Percentiles rank a stretch among this genome's conserved stretches.
Evolutionary conservation across 2,888 invertebrate species (phyloP).

Genomic region (Blastobasis adustella): DNA sequence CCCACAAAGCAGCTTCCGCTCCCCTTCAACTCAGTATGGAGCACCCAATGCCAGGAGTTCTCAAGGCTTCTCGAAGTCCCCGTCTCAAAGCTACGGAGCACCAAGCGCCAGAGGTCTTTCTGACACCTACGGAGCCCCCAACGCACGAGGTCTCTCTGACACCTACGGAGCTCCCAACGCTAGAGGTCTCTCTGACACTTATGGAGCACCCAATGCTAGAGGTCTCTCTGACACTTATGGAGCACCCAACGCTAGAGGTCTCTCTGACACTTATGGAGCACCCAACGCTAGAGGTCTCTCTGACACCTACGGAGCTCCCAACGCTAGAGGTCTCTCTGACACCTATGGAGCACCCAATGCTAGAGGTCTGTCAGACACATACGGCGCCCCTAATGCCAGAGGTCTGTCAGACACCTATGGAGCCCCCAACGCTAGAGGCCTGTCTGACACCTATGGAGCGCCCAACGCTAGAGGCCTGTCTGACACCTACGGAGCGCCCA

Average conservation of each 20-base stretch:
- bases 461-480: slow-evolving; percentile 32
- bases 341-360: slow-evolving; percentile 25
- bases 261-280: slow-evolving; percentile 25
- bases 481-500: slow-evolving; percentile 24
- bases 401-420: slow-evolving; percentile 42
- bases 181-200: slow-evolving; percentile 26
- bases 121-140: slow-evolving; percentile 66
- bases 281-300: slow-evolving; percentile 27
- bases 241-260: slow-evolving; percentile 27
- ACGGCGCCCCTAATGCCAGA: slow-evolving; percentile 26
- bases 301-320: slow-evolving; percentile 28
- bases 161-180: slow-evolving; percentile 26
- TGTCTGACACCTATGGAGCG: slow-evolving; percentile 63
- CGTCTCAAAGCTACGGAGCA: slow-evolving; percentile 25
- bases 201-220: slow-evolving; percentile 26
- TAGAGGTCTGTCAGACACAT: slow-evolving; percentile 36
- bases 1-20: neutral
- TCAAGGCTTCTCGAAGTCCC: slow-evolving; percentile 24
- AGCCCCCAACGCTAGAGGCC: slow-evolving; percentile 43
- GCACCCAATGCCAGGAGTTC: slow-evolving; percentile 12
- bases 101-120: slow-evolving; percentile 32
- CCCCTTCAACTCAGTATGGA: slow-evolving; percentile 29
- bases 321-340: slow-evolving; percentile 17
- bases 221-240: slow-evolving; percentile 21
- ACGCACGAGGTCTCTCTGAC: slow-evolving; percentile 16